Evolutionary conservation across 2,888 invertebrate species (phyloP).

Genomic region (Luffia ferchaultella): DNA sequence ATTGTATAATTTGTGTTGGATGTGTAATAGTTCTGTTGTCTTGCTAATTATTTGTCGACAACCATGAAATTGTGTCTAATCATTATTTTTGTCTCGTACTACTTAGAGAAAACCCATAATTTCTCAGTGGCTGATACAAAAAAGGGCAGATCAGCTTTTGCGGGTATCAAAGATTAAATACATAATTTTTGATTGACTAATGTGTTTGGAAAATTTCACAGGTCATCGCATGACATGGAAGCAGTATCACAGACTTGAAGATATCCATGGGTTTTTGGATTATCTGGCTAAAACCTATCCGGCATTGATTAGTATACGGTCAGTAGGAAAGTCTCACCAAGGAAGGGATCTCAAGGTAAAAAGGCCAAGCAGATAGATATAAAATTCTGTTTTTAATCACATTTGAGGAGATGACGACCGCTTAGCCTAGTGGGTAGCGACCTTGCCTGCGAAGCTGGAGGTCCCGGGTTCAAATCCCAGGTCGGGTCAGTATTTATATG

Average conservation of each 20-base stretch:
- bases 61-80: neutral
- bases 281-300: constrained; percentile 81
- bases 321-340: constrained; percentile 80
- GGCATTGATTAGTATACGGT: constrained; percentile 73
- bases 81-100: neutral
- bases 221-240: constrained; percentile 77
- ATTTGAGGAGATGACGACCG: neutral
- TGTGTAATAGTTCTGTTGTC: neutral
- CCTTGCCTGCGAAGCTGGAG: too few species aligned
- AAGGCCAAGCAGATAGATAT: neutral
- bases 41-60: neutral
- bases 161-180: too few species aligned
- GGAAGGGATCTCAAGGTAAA: constrained; percentile 77
- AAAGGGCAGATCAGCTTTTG: too few species aligned
- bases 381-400: neutral
- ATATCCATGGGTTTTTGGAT: constrained; percentile 81
- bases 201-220: constrained; percentile 18
- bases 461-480: too few species aligned
- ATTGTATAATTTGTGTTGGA: constrained; percentile 3
- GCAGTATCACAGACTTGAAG: constrained; percentile 78
- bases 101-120: too few species aligned
- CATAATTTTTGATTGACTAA: too few species aligned
- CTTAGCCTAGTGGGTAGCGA: too few species aligned
- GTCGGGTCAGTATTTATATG: too few species aligned
- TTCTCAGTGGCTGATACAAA: too few species aligned